Evolutionary conservation across 1,140 invertebrate species (phyloP), one percentile per base, ranked within the genome.

Genomic region (Zaprionus capensis): DNA sequence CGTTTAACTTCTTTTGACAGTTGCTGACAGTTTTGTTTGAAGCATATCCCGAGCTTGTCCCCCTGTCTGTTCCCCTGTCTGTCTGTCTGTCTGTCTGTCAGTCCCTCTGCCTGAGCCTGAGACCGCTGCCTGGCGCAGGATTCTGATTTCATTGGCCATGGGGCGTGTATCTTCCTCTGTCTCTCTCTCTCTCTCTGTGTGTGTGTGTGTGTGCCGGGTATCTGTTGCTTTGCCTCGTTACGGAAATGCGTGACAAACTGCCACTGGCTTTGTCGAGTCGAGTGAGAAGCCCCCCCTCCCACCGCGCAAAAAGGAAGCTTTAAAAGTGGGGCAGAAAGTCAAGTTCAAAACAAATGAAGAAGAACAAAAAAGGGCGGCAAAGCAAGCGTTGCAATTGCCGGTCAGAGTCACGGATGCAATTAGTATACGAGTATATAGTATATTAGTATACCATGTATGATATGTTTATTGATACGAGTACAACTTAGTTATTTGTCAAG

Each of bases 21-120:
- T 88, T 88, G 83, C 84, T 88, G 83, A 87, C 83, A 87, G 83
- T 87, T 87, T 77, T 72, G 80, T 83, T 87, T 86, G 83, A 86
- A 83, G 83, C 83, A 86, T 86, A 56, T 5, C 44, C 57, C 63
- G 58, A 49, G 53, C 46, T 22, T 49, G 55, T 57, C 69, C 38
- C 61, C 63, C 51, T 67, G 46, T 22, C 46, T 66, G 41, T 9
- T 5, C 7, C 14, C 12, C 38, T 1, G 41, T 44, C 41, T 44
- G 41, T 17, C 38, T 4, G 41, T 44, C n/a, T 46, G n/a, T n/a
- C 41, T 17, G 41, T 46, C n/a, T 9, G 20, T 3, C 46, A 5
- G 44, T 72, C 62, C 61, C 61, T 71, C 59, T 76, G 78, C 41
- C 63, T 56, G 44, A 17, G 61, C 58, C 58, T 61, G 44, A 59